These are phyloP conservation scores for Acronicta aceris DNA, from an alignment of 2,888 invertebrate genomes.

Conservation along the genomic window DNA sequence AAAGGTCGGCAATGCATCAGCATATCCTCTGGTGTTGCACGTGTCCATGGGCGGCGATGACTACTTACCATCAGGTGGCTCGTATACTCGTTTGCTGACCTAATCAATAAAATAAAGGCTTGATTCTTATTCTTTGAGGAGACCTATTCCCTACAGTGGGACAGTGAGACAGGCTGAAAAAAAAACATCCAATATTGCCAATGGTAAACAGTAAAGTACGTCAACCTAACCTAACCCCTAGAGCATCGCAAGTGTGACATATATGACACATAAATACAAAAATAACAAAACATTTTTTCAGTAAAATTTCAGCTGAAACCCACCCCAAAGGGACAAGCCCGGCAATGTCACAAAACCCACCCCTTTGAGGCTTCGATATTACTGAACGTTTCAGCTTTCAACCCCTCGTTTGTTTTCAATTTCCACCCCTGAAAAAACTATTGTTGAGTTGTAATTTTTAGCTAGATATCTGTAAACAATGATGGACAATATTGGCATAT, in stretches of 20 bases:
- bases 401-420: slow-evolving; percentile 42
- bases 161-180: no score
- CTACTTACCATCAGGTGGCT: no score
- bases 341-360: slow-evolving; percentile 26
- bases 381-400: slow-evolving; percentile 41
- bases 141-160: no score
- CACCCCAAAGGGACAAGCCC: slow-evolving; percentile 14
- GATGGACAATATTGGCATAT: background rate
- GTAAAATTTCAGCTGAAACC: slow-evolving; percentile 22
- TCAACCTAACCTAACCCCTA: background rate
- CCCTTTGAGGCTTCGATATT: slow-evolving; percentile 38
- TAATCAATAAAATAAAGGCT: no score
- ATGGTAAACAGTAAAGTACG: background rate
- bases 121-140: no score
- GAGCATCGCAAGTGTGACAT: background rate
- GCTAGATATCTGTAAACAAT: background rate
- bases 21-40: no score
- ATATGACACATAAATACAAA: slow-evolving; percentile 1
- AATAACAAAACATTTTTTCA: slow-evolving; percentile 13
- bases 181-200: background rate
- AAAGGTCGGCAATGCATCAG: no score
- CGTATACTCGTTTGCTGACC: no score
- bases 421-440: slow-evolving; percentile 23
- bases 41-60: no score
- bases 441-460: slow-evolving; percentile 22